Evolutionary conservation across 2,888 invertebrate genomes (phyloP).

Genomic region (Trachelus tabidus): DNA sequence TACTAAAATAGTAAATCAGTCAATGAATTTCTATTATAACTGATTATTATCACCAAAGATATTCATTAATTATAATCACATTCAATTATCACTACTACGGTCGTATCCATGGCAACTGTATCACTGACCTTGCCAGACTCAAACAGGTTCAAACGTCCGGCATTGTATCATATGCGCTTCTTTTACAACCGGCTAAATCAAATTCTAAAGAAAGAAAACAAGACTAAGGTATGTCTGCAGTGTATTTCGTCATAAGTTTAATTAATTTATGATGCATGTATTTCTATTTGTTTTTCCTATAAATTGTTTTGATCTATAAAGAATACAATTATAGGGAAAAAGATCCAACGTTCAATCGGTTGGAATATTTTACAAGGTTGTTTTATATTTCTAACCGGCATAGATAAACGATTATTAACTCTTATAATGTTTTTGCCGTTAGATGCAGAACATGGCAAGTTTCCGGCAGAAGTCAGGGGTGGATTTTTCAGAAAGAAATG

Average conservation of each 20-base stretch:
- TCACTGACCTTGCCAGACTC: background rate
- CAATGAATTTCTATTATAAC: too few relatives aligned
- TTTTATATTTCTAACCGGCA: background rate
- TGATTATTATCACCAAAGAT: too few relatives aligned
- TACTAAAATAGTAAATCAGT: background rate
- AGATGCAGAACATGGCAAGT: background rate
- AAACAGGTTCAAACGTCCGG: background rate
- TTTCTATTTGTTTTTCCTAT: background rate
- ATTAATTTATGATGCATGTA: background rate
- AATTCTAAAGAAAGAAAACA: background rate
- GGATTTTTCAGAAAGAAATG: conserved; percentile 54
- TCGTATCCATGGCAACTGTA: background rate
- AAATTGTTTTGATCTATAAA: too few relatives aligned
- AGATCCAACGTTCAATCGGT: too few relatives aligned
- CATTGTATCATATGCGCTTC: background rate
- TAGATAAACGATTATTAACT: background rate
- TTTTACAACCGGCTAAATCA: background rate
- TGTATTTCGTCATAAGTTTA: background rate
- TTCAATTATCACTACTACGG: background rate
- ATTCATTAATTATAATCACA: background rate
- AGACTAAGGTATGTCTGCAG: background rate
- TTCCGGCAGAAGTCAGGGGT: background rate
- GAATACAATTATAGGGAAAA: too few relatives aligned
- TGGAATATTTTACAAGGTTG: too few relatives aligned
- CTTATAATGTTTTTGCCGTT: background rate